A percentile compares a stretch with the other conserved stretches of the same genome.
These are phyloP conservation scores for Hydraecia micacea DNA, from an alignment of 2,888 invertebrate species.

Conservation along the genomic window DNA sequence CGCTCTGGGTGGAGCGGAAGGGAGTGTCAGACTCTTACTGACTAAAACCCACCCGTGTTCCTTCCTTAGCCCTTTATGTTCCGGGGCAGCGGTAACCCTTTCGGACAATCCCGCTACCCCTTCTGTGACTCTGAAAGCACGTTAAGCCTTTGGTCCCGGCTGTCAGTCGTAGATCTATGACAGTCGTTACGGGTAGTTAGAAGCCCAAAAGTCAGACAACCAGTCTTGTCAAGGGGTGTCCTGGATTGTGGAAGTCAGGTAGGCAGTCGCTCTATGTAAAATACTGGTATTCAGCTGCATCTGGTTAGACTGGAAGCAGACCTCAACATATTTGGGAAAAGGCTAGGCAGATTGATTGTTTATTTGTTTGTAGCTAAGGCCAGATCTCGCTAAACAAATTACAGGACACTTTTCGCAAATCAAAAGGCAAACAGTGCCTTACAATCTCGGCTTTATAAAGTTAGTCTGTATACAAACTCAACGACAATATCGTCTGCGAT, in stretches of 20 bases:
- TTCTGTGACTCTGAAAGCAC: too few species aligned
- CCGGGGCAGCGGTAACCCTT: too few species aligned
- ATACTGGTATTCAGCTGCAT: background rate
- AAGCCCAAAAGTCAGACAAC: too few species aligned
- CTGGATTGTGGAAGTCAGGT: background rate
- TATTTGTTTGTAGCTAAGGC: background rate
- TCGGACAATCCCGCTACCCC: too few species aligned
- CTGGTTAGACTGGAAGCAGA: background rate
- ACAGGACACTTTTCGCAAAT: conserved; percentile 22
- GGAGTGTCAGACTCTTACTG: too few species aligned
- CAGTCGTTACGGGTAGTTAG: background rate
- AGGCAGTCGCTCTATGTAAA: background rate
- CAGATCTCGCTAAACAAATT: conserved; percentile 13
- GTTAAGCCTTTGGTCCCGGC: too few species aligned
- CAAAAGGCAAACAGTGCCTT: conserved; percentile 28
- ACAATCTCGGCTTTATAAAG: conserved; percentile 49
- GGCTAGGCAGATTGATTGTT: background rate
- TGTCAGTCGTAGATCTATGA: too few species aligned
- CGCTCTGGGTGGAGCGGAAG: too few species aligned
- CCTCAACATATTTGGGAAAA: background rate
- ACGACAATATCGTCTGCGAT: conserved; percentile 50
- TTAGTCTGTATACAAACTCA: conserved; percentile 54
- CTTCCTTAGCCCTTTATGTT: too few species aligned
- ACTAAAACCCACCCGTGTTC: too few species aligned
- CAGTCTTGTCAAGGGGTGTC: background rate